Base-by-base conservation (phyloP, 1,140 invertebrate species). In the Popillia japonica region DNA sequence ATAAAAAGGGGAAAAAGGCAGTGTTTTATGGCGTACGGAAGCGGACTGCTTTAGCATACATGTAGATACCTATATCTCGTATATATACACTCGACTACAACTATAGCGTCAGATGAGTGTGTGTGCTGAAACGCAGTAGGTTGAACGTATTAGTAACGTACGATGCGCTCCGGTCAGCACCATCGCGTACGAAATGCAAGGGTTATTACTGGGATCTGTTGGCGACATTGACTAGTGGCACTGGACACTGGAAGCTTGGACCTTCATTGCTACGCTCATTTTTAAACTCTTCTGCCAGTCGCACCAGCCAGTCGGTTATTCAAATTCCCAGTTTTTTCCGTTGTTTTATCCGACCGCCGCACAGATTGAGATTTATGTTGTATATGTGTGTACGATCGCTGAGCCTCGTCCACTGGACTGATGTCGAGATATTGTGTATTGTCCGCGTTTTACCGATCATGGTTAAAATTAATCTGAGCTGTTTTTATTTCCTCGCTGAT, bases 391-490 rank as follows among this genome's bases (percentile, higher is more conserved):
- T 68, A 34, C 61, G 61, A 23, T 14, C 61, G 61, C 17, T 27
- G 17, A 22, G 11, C 22, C 61, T 68, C 22, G 61, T 68, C 20
- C 22, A 22, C 22, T 4, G 22, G 27, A 34, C 61, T 68, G 61
- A 68, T 68, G 61, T 68, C 61, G 61, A 68, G 61, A 68, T 68
- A 68, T 68, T 68, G 61, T 68, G 61, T 68, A 68, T 68, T 68
- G 61, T 68, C 61, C 27, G 61, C 11, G 4, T 34, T 68, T 68
- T 68, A 68, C 22, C n/a, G n/a, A 55, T 17, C 14, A 55, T 68
- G 61, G 61, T 68, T 68, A 68, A 68, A 68, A 68, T 68, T 68
- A 68, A 68, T 34, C 61, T 20, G 20, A 68, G 48, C 20, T 23
- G 61, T 68, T 68, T 68, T 68, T 68, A 68, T 34, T 68, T 68